Evolutionary conservation across 2,797 vertebrate species (phyloP).

Genomic region (Moxostoma hubbsi): DNA sequence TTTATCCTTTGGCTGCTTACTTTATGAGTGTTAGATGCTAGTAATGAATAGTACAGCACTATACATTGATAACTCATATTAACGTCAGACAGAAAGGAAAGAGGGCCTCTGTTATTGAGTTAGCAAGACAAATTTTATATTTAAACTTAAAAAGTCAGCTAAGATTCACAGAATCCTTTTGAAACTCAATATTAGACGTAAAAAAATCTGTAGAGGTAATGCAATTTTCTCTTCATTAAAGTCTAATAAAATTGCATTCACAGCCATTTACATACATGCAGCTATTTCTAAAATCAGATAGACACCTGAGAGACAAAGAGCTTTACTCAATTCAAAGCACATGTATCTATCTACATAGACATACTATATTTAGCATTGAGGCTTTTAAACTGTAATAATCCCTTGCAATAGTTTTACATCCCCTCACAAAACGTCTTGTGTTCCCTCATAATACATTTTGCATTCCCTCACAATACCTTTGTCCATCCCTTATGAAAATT

Average conservation of each 20-base stretch:
- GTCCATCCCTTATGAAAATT: no score
- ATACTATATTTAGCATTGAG: no score
- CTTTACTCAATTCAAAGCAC: not conserved
- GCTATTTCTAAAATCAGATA: conserved; percentile 1
- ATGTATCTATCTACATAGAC: no score
- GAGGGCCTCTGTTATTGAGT: conserved; percentile 1
- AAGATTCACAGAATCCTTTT: not conserved
- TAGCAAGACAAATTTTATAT: conserved; percentile 1
- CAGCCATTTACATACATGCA: no score
- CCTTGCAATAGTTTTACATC: no score
- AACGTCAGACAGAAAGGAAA: not conserved
- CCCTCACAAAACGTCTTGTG: no score
- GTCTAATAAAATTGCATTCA: not conserved
- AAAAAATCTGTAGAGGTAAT: conserved; percentile 1
- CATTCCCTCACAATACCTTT: no score
- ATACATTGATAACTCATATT: not conserved
- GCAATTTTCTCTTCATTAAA: conserved; percentile 10
- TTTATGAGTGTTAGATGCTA: not conserved
- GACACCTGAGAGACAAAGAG: not conserved
- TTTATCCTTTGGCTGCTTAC: not conserved
- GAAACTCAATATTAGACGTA: not conserved
- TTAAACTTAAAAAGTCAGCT: not conserved
- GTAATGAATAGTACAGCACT: not conserved
- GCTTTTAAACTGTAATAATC: no score
- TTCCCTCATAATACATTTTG: no score